These are phyloP conservation scores for Melanostoma mellinum DNA, from an alignment of 2,888 invertebrate genomes.

Conservation along the genomic window DNA sequence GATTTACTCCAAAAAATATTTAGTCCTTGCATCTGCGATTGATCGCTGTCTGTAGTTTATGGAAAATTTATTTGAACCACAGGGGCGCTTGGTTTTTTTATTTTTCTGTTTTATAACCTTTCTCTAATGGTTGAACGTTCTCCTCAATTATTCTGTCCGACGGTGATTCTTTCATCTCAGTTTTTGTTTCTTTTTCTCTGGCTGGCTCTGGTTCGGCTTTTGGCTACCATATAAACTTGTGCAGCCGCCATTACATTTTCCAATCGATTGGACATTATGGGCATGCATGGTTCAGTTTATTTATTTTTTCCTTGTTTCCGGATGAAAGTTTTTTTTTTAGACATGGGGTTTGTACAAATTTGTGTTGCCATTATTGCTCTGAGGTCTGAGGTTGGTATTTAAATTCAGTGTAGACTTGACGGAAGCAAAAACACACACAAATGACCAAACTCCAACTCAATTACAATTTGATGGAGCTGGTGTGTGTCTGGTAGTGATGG, in stretches of 20 bases:
- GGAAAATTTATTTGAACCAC: constrained; percentile 26
- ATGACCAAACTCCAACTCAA: constrained; percentile 22
- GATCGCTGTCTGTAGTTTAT: constrained; percentile 40
- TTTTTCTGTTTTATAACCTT: background rate
- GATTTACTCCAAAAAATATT: background rate
- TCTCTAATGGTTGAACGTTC: background rate
- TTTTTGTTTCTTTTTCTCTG: constrained; percentile 11
- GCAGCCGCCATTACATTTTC: constrained; percentile 53
- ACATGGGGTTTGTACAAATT: constrained; percentile 16
- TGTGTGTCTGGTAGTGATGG: background rate
- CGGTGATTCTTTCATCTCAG: background rate
- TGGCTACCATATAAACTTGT: constrained; percentile 35
- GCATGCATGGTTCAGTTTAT: constrained; percentile 35
- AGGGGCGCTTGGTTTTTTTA: constrained; percentile 6
- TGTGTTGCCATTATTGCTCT: constrained; percentile 32
- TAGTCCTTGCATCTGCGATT: constrained; percentile 13
- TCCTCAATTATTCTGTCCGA: background rate
- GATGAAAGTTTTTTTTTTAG: constrained; percentile 11
- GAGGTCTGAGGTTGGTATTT: constrained; percentile 35
- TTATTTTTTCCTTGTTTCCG: constrained; percentile 1
- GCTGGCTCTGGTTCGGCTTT: constrained; percentile 10
- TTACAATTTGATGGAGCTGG: constrained; percentile 27
- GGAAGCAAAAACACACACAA: constrained; percentile 18
- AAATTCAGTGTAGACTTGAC: constrained; percentile 11
- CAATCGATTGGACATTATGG: constrained; percentile 55